Base-by-base conservation (phyloP, 2,888 invertebrate species). In the Terebella lapidaria region DNA sequence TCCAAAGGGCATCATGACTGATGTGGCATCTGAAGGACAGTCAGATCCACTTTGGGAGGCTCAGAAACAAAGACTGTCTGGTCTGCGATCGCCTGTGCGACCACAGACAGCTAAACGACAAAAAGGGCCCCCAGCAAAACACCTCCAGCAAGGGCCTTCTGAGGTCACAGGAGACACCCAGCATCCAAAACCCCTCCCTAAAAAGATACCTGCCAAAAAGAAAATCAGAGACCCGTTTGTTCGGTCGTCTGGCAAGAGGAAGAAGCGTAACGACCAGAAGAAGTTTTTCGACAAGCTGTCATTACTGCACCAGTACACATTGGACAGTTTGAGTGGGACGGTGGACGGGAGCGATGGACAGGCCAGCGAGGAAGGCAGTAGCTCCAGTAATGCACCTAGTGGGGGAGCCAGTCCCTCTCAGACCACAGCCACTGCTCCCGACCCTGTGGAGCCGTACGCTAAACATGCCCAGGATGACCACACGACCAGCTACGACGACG, bases 401-500 rank as follows among this genome's bases (percentile, higher is more conserved):
- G 22, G 49, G 5, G 24, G n/a, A 10, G 18, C 10, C 15, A 49
- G 49, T 24, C 49, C 49, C 15, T 15, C n/a, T n/a, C 10, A n/a
- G 10, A 35, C 10, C n/a, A 10, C 42, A 35, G 10, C 42, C 10
- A 35, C n/a, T 10, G 42, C 42, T 15, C 10, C 42, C 10, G n/a
- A n/a, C n/a, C n/a, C n/a, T 35, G 24, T 22, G 5, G 24, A 5
- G 5, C 5, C 5, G 27, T 53, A 53, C 22, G 53, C 15, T 54
- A 56, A 59, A 27, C 67, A 65, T 57, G 60, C 59, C 24, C 52
- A 61, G 15, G 61, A 68, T 59, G 71, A 71, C 53, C 63, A 64
- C 58, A 63, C 62, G 26, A 57, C 59, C 18, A 26, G 25, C 3
- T 74, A 67, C 66, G 67, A 70, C 51, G 74, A 74, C 58, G 70